These are phyloP conservation scores for Lasius platythorax DNA, from an alignment of 2,888 invertebrate genomes.

Conservation along the genomic window DNA sequence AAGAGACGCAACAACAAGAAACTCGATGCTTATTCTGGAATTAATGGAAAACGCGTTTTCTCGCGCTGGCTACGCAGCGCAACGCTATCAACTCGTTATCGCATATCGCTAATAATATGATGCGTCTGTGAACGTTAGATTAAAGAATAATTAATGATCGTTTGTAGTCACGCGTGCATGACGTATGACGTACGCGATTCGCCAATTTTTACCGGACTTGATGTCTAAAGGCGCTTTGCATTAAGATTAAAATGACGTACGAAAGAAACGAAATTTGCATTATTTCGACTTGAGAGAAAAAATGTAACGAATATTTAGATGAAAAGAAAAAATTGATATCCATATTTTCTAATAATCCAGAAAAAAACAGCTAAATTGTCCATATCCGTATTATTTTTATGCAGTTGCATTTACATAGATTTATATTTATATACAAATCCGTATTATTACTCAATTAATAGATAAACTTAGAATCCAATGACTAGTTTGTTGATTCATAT, in stretches of 20 bases:
- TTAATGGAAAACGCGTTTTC: conserved; percentile 41
- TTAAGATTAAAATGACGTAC: neutral
- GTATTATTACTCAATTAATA: neutral
- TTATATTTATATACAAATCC: neutral
- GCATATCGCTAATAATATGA: conserved; percentile 60
- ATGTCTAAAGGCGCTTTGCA: conserved; percentile 39
- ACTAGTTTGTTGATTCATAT: neutral
- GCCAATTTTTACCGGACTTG: conserved; percentile 53
- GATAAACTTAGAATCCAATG: neutral
- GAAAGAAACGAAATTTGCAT: neutral
- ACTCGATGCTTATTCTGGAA: conserved; percentile 3
- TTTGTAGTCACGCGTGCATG: conserved; percentile 46
- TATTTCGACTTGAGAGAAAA: neutral
- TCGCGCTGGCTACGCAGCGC: conserved; percentile 29
- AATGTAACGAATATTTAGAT: neutral
- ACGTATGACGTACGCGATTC: conserved; percentile 51
- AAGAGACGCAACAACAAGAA: neutral
- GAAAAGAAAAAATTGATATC: neutral
- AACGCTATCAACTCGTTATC: conserved; percentile 67
- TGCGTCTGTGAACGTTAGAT: conserved; percentile 63
- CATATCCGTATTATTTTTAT: neutral
- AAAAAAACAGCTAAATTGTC: neutral
- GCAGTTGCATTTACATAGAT: neutral
- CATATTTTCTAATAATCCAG: neutral
- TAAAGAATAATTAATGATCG: conserved; percentile 70